Evolutionary conservation across 2,888 invertebrate species (phyloP).

Genomic region (Drosophila neutralis): DNA sequence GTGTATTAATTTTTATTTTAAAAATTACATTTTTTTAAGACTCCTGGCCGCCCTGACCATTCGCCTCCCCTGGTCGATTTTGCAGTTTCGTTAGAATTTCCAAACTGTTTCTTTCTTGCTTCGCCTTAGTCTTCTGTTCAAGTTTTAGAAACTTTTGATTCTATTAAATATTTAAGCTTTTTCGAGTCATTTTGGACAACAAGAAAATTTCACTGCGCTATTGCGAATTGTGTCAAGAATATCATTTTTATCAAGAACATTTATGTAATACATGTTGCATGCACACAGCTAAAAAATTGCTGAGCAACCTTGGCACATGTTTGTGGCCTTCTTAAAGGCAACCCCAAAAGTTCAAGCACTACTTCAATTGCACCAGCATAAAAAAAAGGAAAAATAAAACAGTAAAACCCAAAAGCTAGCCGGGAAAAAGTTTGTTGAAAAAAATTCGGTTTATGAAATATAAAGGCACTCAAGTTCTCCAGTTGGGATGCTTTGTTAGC

Average conservation of each 20-base stretch:
- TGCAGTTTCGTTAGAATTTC: constrained; percentile 34
- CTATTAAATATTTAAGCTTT: not conserved
- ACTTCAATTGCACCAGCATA: constrained; percentile 11
- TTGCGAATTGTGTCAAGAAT: constrained; percentile 2
- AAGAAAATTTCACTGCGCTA: constrained; percentile 8
- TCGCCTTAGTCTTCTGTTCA: not conserved
- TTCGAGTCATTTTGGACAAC: not conserved
- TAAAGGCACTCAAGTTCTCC: not conserved
- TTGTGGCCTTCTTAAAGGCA: constrained; percentile 31
- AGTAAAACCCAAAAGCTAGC: not conserved
- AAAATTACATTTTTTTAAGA: not conserved
- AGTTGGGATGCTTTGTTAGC: constrained; percentile 14
- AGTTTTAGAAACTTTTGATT: not conserved
- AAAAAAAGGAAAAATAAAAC: not conserved
- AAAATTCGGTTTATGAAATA: not conserved
- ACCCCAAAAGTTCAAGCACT: constrained; percentile 36
- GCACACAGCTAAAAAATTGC: constrained; percentile 6
- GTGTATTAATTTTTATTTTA: not conserved
- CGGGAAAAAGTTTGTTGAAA: not conserved
- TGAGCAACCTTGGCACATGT: constrained; percentile 38
- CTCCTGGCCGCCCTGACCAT: not conserved
- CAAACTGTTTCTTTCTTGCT: constrained; percentile 35
- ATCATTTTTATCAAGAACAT: constrained; percentile 18
- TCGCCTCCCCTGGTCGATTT: too few relatives aligned
- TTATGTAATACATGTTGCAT: constrained; percentile 1